Evolutionary conservation across 1,140 invertebrate genomes (phyloP).

Genomic region (Epicauta chinensis): DNA sequence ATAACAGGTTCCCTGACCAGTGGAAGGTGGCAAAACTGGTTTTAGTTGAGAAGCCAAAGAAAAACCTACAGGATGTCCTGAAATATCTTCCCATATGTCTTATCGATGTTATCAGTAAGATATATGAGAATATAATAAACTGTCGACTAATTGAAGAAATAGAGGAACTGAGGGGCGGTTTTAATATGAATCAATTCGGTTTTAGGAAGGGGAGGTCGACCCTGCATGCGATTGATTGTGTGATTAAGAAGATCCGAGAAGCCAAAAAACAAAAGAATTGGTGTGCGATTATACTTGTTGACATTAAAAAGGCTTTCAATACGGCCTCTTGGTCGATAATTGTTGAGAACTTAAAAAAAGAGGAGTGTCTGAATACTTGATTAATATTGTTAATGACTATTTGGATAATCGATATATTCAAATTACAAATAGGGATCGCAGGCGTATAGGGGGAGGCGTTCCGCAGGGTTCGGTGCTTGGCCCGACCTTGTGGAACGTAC

Average conservation of each 20-base stretch:
- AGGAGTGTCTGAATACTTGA: conserved; percentile 14
- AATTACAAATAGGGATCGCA: background rate
- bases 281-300: conserved; percentile 4
- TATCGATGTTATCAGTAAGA: conserved; percentile 1
- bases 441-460: background rate
- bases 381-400: conserved; percentile 20
- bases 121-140: conserved; percentile 2
- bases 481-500: conserved; percentile 41
- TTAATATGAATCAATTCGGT: background rate
- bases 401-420: conserved; percentile 11
- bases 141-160: background rate
- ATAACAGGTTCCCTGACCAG: no score
- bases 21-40: no score
- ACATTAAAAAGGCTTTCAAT: conserved; percentile 31
- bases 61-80: no score
- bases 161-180: background rate
- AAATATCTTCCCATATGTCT: conserved; percentile 1
- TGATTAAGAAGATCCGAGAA: no score
- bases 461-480: conserved; percentile 45
- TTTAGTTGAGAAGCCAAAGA: no score
- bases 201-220: conserved; percentile 6
- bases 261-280: background rate
- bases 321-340: conserved; percentile 21
- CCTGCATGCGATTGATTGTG: background rate
- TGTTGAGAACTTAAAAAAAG: conserved; percentile 14